These are phyloP conservation scores for Drosophila ezoana DNA, from an alignment of 2,888 invertebrate genomes.

Conservation along the genomic window DNA sequence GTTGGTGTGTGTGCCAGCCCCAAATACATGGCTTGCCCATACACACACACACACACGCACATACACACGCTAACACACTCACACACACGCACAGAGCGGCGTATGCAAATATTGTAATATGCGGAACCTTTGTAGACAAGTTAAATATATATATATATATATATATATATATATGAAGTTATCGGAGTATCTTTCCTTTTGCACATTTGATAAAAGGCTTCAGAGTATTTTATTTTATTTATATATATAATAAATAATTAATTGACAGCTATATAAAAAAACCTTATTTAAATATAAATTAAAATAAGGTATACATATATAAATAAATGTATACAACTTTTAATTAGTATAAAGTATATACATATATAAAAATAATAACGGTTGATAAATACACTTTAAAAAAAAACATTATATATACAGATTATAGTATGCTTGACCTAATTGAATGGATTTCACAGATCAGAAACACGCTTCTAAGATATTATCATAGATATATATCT, in stretches of 20 bases:
- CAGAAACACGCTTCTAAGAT: too few species aligned
- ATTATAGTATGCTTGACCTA: too few species aligned
- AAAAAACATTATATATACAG: too few species aligned
- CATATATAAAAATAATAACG: too few species aligned
- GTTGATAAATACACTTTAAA: too few species aligned
- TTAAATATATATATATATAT: slow-evolving; percentile 14
- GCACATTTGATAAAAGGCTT: slow-evolving; percentile 32
- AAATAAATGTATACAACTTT: too few species aligned
- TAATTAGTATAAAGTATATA: too few species aligned
- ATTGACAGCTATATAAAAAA: too few species aligned
- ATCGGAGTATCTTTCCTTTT: slow-evolving; percentile 38
- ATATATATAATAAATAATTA: background rate
- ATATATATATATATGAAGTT: slow-evolving; percentile 11
- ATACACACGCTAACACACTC: background rate
- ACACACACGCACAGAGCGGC: slow-evolving; percentile 20
- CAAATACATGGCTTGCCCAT: slow-evolving; percentile 44
- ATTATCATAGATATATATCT: too few species aligned
- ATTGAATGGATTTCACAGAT: too few species aligned
- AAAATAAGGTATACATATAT: too few species aligned
- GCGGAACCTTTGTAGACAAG: slow-evolving; percentile 55
- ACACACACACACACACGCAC: slow-evolving; percentile 22
- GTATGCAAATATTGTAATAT: slow-evolving; percentile 69
- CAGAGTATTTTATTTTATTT: background rate
- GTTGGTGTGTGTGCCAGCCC: slow-evolving; percentile 54
- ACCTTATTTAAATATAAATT: too few species aligned